Conservation (phyloP, 2,888 invertebrate species). For the Anagyrus pseudococci region DNA sequence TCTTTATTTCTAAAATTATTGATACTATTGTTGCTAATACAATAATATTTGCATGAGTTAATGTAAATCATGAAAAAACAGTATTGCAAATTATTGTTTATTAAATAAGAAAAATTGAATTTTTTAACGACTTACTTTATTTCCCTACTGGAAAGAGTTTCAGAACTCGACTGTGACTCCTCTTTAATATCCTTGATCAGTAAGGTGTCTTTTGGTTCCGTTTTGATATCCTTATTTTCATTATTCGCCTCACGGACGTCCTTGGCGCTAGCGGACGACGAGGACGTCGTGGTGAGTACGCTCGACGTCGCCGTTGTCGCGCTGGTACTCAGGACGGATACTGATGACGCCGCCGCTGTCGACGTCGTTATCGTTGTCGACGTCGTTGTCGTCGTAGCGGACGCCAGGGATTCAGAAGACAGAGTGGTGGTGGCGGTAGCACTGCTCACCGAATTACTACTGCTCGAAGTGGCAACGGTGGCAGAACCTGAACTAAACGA, state of each 20-base stretch:
- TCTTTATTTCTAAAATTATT: neutral
- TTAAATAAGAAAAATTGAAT: neutral
- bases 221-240: constrained; percentile 69
- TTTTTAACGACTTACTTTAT: constrained; percentile 31
- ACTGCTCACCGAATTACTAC: constrained; percentile 19
- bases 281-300: constrained; percentile 47
- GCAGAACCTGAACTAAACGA: constrained; percentile 35
- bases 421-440: constrained; percentile 43
- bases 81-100: too few relatives aligned
- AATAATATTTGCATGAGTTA: too few relatives aligned
- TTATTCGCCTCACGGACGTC: constrained; percentile 63
- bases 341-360: constrained; percentile 38
- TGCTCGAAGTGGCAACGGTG: constrained; percentile 42
- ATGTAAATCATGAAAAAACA: neutral
- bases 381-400: constrained; percentile 51
- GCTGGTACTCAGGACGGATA: constrained; percentile 44
- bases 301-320: constrained; percentile 47
- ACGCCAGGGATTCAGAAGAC: constrained; percentile 47
- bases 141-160: constrained; percentile 34
- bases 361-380: constrained; percentile 47
- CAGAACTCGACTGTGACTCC: constrained; percentile 50
- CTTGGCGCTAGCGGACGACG: constrained; percentile 48
- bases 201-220: constrained; percentile 64
- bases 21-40: too few relatives aligned
- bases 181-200: constrained; percentile 52